Evolutionary conservation across 1,140 invertebrate genomes (phyloP).

Genomic region (Luehdorfia chinensis): DNA sequence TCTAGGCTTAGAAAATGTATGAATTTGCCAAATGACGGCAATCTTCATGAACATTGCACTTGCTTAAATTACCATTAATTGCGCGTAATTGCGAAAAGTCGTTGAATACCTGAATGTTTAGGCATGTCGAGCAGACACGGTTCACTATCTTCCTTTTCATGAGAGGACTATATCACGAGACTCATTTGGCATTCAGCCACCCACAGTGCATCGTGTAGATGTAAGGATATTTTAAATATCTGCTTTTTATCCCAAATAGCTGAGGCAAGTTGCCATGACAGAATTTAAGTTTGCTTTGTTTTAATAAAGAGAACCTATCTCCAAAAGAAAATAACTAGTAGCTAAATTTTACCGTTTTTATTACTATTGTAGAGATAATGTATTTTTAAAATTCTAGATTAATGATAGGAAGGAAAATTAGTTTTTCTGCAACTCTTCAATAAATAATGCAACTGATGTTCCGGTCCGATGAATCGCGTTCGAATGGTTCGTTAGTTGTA

Average conservation of each 20-base stretch:
- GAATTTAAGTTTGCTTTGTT: conserved; percentile 28
- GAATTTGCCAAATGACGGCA: too few relatives aligned
- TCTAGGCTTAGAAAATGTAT: too few relatives aligned
- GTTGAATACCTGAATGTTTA: conserved; percentile 36
- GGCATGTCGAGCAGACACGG: conserved; percentile 35
- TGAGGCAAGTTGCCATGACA: conserved; percentile 47
- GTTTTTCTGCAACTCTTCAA: too few relatives aligned
- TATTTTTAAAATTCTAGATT: too few relatives aligned
- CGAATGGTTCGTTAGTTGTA: conserved; percentile 61
- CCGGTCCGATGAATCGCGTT: conserved; percentile 36
- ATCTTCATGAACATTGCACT: too few relatives aligned
- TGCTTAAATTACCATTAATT: conserved; percentile 26
- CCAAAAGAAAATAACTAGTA: conserved; percentile 3
- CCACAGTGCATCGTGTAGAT: conserved; percentile 58
- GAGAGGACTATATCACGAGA: conserved; percentile 64
- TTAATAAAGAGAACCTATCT: neutral
- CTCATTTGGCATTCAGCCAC: conserved; percentile 74
- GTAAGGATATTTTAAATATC: conserved; percentile 62
- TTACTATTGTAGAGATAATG: too few relatives aligned
- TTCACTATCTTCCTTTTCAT: conserved; percentile 59
- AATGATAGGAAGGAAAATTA: too few relatives aligned
- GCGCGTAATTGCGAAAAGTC: conserved; percentile 28
- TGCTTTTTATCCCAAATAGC: conserved; percentile 47
- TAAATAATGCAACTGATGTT: too few relatives aligned
- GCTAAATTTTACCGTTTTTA: conserved; percentile 19